Percentiles rank a stretch among this genome's conserved stretches.
Evolutionary conservation across 2,888 invertebrate genomes (phyloP).

Genomic region (Callyntrura sp.): DNA sequence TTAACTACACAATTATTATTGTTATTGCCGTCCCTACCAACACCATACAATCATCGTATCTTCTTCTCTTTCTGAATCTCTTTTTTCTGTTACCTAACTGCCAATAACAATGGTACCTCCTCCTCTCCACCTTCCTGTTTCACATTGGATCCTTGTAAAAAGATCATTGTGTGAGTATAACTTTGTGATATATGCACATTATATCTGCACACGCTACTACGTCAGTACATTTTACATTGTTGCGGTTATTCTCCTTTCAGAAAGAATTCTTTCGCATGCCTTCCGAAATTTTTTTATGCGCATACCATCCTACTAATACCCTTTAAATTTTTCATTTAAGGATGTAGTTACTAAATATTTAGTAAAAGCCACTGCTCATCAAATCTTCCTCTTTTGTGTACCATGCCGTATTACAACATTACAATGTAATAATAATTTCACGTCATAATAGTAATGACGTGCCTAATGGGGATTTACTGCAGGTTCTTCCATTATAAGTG

Average conservation of each 20-base stretch:
- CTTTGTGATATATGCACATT: background rate
- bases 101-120: constrained; percentile 33
- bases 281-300: constrained; percentile 17
- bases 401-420: constrained; percentile 15
- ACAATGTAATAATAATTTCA: constrained; percentile 47
- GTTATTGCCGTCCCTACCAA: constrained; percentile 1
- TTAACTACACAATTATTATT: constrained; percentile 26
- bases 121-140: constrained; percentile 32
- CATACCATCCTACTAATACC: background rate
- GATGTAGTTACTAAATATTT: constrained; percentile 67
- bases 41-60: background rate
- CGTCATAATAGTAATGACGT: constrained; percentile 63
- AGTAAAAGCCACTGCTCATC: constrained; percentile 59
- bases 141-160: background rate
- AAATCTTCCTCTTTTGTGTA: background rate
- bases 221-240: background rate
- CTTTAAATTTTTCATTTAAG: constrained; percentile 8
- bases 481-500: background rate
- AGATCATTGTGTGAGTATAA: too few species aligned
- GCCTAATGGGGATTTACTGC: constrained; percentile 73
- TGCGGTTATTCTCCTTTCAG: constrained; percentile 7
- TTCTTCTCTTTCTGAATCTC: constrained; percentile 9
- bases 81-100: constrained; percentile 29
- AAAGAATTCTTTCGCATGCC: constrained; percentile 13
- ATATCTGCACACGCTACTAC: background rate